Conservation (phyloP, 2,113 vertebrate genomes). For the Plecturocebus donacophilus region DNA sequence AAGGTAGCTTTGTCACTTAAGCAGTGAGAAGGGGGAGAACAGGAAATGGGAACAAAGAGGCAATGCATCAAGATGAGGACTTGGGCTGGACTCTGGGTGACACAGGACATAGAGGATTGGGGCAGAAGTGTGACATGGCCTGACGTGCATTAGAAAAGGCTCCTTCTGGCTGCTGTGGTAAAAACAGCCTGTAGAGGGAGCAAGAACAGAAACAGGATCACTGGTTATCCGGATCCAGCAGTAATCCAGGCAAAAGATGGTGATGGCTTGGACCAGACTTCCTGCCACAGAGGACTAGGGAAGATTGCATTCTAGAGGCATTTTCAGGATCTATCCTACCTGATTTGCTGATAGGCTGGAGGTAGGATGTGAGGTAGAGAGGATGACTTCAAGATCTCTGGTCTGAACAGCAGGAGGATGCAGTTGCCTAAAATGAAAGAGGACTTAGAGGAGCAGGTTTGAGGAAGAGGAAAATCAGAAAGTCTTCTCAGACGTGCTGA, state of each 20-base stretch:
- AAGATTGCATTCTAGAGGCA: background rate
- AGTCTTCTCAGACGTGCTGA: background rate
- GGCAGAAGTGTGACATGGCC: background rate
- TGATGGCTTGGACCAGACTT: background rate
- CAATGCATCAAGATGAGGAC: background rate
- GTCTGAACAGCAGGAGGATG: background rate
- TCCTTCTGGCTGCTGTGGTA: background rate
- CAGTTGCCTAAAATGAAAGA: background rate
- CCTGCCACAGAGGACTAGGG: background rate
- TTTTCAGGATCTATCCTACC: background rate
- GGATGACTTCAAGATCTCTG: background rate
- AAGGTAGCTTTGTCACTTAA: background rate
- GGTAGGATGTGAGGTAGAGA: background rate
- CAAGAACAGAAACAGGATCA: background rate
- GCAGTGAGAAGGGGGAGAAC: background rate
- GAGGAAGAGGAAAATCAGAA: background rate
- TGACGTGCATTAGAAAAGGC: background rate
- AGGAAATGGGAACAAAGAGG: background rate
- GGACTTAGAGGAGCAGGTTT: background rate
- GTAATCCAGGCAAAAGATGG: background rate
- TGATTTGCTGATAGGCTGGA: background rate
- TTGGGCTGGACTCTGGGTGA: background rate
- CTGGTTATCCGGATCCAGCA: background rate
- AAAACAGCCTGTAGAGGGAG: background rate
- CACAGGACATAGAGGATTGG: background rate